phyloP scores from a whole-genome alignment of 2,113 vertebrate genomes.

The Columba janthina region DNA sequence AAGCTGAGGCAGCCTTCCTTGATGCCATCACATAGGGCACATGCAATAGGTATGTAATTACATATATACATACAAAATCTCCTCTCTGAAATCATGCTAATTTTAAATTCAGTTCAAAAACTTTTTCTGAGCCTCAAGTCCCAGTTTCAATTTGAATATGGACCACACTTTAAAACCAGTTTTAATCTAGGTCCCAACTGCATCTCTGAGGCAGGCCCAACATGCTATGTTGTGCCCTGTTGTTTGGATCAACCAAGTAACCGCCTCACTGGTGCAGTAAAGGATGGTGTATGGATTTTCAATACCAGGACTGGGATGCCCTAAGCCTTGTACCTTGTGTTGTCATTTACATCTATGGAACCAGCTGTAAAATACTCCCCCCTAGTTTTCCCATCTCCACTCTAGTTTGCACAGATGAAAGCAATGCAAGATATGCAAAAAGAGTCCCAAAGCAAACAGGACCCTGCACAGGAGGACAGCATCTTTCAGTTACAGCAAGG shows the following conservation, averaged over 20 bases:
- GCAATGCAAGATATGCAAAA: not conserved
- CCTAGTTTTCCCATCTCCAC: not conserved
- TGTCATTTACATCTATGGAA: not conserved
- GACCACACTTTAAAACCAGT: not conserved
- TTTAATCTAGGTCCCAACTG: not conserved
- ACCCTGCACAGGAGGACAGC: not conserved
- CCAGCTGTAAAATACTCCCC: not conserved
- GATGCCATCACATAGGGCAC: not conserved
- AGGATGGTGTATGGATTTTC: not conserved
- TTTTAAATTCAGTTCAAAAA: not conserved
- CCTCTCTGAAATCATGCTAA: not conserved
- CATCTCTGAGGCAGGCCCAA: not conserved
- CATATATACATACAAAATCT: not conserved
- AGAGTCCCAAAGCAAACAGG: not conserved
- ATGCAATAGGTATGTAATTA: not conserved
- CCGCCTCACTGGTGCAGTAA: not conserved
- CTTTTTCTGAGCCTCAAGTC: not conserved
- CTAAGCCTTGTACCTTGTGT: not conserved
- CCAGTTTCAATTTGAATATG: not conserved
- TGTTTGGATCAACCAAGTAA: not conserved
- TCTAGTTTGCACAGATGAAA: not conserved
- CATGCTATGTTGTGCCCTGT: not conserved
- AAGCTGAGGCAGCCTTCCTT: not conserved
- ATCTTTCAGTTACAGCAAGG: conserved; percentile 17
- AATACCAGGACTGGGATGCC: not conserved